A percentile compares a stretch with the other conserved stretches of the same genome.
Evolutionary conservation across 1,140 invertebrate species (phyloP).

Genomic region (Spodoptera frugiperda): DNA sequence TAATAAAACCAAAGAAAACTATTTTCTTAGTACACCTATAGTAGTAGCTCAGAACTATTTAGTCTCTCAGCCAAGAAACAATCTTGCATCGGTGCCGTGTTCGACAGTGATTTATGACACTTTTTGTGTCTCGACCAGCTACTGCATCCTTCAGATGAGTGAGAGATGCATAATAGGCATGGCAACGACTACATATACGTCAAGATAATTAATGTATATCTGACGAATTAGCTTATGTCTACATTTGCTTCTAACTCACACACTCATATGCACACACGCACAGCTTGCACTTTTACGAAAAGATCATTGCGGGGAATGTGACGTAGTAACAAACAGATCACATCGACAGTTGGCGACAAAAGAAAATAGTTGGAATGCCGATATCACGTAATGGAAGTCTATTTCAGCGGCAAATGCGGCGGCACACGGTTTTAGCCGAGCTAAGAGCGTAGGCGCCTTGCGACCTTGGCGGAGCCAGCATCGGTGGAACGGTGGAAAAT

Average conservation of each 20-base stretch:
- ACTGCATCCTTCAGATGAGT: slow-evolving; percentile 61
- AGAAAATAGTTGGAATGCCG: slow-evolving; percentile 79
- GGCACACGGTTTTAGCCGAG: slow-evolving; percentile 78
- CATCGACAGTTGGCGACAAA: slow-evolving; percentile 71
- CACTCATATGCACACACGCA: slow-evolving; percentile 53
- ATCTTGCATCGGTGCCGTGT: slow-evolving; percentile 54
- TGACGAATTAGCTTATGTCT: slow-evolving; percentile 28
- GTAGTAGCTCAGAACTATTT: slow-evolving; percentile 51
- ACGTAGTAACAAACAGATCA: slow-evolving; percentile 61
- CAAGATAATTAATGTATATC: slow-evolving; percentile 51
- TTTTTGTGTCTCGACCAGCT: slow-evolving; percentile 62
- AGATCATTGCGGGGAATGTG: slow-evolving; percentile 56
- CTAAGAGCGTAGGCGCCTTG: slow-evolving; percentile 79
- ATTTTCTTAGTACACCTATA: slow-evolving; percentile 40
- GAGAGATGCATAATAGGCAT: slow-evolving; percentile 52
- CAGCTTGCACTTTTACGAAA: slow-evolving; percentile 56
- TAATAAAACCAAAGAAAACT: slow-evolving; percentile 42
- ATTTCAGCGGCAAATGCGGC: slow-evolving; percentile 76
- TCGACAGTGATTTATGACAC: slow-evolving; percentile 69
- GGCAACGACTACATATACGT: slow-evolving; percentile 52
- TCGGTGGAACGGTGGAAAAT: slow-evolving; percentile 74
- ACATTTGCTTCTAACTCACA: slow-evolving; percentile 47
- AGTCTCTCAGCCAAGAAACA: slow-evolving; percentile 63
- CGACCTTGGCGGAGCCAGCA: slow-evolving; percentile 74
- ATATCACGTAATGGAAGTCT: slow-evolving; percentile 77